Base-by-base conservation (phyloP, 2,888 invertebrate species). In the Hartigia nigra region DNA sequence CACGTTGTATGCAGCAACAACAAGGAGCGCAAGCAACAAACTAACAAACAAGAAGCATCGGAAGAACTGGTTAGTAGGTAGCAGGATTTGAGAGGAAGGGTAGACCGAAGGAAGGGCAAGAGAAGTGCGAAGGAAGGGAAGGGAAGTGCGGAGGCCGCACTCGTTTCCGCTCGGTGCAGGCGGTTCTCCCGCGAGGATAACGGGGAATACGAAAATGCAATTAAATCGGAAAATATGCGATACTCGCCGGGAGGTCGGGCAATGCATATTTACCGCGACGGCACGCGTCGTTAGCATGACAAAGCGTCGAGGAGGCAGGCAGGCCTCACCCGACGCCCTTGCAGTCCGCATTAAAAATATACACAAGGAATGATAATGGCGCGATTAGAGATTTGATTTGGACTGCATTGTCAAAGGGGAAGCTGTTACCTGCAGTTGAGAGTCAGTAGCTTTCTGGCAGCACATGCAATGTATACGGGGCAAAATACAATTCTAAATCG, bases 191-290 rank as follows among this genome's bases (percentile, higher is more conserved):
- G 32, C 32, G 34, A 79, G 70, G 76, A 79, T 76, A 79, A 72
- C 76, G 78, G 76, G 84, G 89, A 89, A 89, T 90, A 87, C 88
- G 89, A 87, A 89, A 90, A 90, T 90, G 91, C 91, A 91, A 91
- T 91, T 91, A 91, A 90, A 87, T 87, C 85, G 87, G 23, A 86
- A 90, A 89, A 90, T 91, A 90, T 89, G 91, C 91, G 87, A 85
- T 84, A 85, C 84, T 79, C 70, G 75, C 69, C 78, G 77, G 55
- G 77, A 79, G 69, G 72, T 75, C 70, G 77, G 76, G 82, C 86
- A 84, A 86, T 88, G 90, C 90, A 91, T 91, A 91, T 91, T 90
- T 89, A 89, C 83, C 81, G 82, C 82, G 83, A 85, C 81, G 86
- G 87, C 88, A 87, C 86, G 87, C 83, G 85, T 88, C 88, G 89